Conservation (phyloP, 2,888 invertebrate species). For the Cerceris rybyensis region DNA sequence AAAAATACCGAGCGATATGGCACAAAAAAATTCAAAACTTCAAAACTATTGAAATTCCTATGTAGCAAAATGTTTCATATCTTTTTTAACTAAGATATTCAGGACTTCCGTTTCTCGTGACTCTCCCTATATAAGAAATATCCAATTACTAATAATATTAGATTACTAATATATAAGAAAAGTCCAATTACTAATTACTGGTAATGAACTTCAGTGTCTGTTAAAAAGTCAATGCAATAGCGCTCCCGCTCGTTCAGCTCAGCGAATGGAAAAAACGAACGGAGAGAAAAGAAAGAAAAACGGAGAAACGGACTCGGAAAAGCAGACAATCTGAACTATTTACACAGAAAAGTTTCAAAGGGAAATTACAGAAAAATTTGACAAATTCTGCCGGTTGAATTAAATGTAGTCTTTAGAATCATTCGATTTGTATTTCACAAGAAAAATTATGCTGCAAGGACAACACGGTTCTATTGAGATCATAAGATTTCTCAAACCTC, state of each 20-base stretch:
- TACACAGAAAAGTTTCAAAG: constrained; percentile 31
- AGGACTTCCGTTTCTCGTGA: too few species aligned
- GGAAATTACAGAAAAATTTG: constrained; percentile 16
- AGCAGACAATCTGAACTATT: constrained; percentile 58
- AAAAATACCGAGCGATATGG: too few species aligned
- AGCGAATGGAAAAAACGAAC: constrained; percentile 29
- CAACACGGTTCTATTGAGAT: constrained; percentile 34
- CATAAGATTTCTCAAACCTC: constrained; percentile 22
- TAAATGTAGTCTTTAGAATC: constrained; percentile 53
- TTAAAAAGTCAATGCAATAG: constrained; percentile 3
- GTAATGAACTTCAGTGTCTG: too few species aligned
- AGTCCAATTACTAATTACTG: too few species aligned
- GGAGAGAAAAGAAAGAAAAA: constrained; percentile 32
- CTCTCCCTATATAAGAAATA: too few species aligned
- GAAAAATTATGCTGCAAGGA: constrained; percentile 39
- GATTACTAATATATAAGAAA: too few species aligned
- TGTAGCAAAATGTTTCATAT: too few species aligned
- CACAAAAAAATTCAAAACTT: too few species aligned
- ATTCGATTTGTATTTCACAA: constrained; percentile 31
- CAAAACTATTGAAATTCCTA: too few species aligned
- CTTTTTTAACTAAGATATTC: too few species aligned
- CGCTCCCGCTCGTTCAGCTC: constrained; percentile 23
- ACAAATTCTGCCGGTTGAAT: constrained; percentile 22
- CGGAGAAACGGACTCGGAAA: constrained; percentile 40
- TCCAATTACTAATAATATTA: too few species aligned